These are phyloP conservation scores for Malurus leucopterus DNA, from an alignment of 2,797 vertebrate species.

Conservation along the genomic window DNA sequence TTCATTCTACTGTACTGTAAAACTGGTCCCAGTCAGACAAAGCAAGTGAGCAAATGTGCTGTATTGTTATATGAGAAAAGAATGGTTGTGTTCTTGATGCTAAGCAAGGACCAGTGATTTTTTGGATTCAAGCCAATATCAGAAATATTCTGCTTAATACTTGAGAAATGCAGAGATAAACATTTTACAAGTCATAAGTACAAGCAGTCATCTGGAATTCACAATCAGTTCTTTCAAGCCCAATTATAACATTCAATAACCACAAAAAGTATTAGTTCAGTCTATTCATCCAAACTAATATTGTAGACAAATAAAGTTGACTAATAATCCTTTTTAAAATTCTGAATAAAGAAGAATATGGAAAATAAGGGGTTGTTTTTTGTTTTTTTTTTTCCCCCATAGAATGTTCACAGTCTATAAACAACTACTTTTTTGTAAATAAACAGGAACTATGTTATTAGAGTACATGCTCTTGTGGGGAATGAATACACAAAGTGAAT, in stretches of 20 bases:
- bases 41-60: not conserved
- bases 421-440: not conserved
- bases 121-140: not conserved
- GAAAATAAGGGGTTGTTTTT: not conserved
- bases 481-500: rapidly evolving
- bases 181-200: not conserved
- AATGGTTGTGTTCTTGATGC: not conserved
- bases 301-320: not conserved
- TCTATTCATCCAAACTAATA: not conserved
- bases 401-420: not conserved
- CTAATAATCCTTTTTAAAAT: not conserved
- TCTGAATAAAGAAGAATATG: not conserved
- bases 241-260: not conserved
- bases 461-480: not conserved
- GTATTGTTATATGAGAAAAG: not conserved
- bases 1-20: not conserved
- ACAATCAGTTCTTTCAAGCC: not conserved
- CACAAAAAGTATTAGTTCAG: not conserved
- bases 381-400: not conserved
- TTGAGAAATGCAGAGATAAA: not conserved
- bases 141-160: not conserved
- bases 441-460: not conserved
- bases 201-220: not conserved
- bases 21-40: not conserved
- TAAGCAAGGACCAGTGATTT: not conserved